Base-by-base conservation (phyloP, 2,888 invertebrate species). In the Rhimphoctona megacephalus region DNA sequence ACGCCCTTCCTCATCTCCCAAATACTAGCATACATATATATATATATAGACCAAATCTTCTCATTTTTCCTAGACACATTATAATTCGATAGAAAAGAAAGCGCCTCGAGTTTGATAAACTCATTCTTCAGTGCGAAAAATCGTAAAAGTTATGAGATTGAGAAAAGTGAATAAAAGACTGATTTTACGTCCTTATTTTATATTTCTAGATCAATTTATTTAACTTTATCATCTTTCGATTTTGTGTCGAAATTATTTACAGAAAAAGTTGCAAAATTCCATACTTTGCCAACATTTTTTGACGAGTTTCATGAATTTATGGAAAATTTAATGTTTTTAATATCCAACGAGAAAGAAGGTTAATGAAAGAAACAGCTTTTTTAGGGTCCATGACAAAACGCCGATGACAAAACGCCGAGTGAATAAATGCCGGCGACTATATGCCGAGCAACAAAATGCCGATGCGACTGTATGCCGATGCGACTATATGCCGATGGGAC, bases 51-150 rank as follows among this genome's bases (percentile, higher is more conserved):
- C 79, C 54, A 72, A 39, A 46, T 46, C 67, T 74, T 61, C 4
- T 69, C 69, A 52, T 57, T 64, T 54, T 36, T 39, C 43, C 39
- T 46, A 61, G 80, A 79, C 57, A 80, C 81, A 78, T 81, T 77
- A 70, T 83, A 83, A 86, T 86, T 83, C 57, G 77, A 76, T 70
- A 52, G 67, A 84, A 67, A 66, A 64, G 39, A 54, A 77, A 77
- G 49, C 52, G 72, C 22, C 22, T 17, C 8, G 36, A 64, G 52
- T 70, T 49, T 49, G n/a, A 72, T 54, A 57, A 73, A 73, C 54
- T 79, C 67, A 46, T 64, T 33, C 1, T 5, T 14, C 5, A 19
- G 39, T 19, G 22, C 7, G 5, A 22, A 64, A 80, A 80, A 70
- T 72, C 66, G 19, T 17, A 19, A 52, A 25, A 36, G n/a, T 3